These are phyloP conservation scores for Dexiosoma caninum DNA, from an alignment of 2,888 invertebrate species.

Conservation along the genomic window DNA sequence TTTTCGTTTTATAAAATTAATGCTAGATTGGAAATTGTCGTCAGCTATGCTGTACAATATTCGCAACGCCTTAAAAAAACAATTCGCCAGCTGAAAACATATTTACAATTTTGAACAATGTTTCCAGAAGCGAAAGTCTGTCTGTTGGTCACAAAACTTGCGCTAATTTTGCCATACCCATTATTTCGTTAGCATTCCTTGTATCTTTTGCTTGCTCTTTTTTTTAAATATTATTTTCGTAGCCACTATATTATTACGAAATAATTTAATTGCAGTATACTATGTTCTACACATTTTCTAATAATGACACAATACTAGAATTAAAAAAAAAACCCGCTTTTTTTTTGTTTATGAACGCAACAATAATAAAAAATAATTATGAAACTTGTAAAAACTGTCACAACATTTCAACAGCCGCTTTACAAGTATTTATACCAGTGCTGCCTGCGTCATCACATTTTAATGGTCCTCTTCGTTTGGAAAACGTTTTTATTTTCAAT, in stretches of 20 bases:
- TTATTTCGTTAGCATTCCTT: no score
- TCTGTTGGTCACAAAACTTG: no score
- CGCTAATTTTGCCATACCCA: no score
- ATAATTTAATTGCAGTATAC: background rate
- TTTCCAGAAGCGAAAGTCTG: no score
- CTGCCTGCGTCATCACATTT: background rate
- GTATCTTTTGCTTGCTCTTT: no score
- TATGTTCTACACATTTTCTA: background rate
- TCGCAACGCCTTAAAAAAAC: no score
- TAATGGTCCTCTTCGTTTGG: background rate
- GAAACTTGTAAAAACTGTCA: conserved; percentile 27
- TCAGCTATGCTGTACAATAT: no score
- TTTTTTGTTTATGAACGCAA: background rate
- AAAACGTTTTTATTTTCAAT: background rate
- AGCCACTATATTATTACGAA: background rate
- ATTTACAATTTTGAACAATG: no score
- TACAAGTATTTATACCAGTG: background rate
- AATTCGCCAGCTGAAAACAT: no score
- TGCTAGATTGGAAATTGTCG: no score
- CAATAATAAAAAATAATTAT: background rate
- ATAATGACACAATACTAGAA: background rate
- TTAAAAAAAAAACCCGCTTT: background rate
- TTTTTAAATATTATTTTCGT: no score
- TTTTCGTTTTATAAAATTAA: no score
- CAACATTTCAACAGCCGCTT: conserved; percentile 8